phyloP scores from a whole-genome alignment of 1,140 invertebrate genomes.

The Sitobion miscanthi region DNA sequence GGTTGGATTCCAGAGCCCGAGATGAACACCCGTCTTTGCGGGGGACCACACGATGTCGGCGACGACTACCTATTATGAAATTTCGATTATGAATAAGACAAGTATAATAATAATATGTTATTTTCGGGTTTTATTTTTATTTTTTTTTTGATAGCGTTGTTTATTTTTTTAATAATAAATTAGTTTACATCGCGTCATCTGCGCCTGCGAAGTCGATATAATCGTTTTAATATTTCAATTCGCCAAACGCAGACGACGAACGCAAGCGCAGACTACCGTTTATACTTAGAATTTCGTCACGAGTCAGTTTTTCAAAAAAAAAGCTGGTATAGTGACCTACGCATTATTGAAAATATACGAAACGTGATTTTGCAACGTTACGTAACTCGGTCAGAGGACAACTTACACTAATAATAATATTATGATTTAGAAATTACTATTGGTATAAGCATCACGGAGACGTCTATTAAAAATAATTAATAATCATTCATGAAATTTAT shows the following conservation, averaged over 20 bases:
- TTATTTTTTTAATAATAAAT: not conserved
- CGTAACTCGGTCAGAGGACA: not conserved
- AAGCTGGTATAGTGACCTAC: not conserved
- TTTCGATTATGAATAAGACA: not conserved
- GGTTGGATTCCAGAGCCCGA: not conserved
- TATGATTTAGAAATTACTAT: not conserved
- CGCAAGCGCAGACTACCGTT: not conserved
- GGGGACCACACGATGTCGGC: not conserved
- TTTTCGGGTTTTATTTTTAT: not conserved
- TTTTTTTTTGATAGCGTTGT: not conserved
- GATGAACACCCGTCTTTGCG: not conserved
- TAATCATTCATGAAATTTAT: not conserved
- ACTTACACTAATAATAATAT: not conserved
- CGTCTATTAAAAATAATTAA: not conserved
- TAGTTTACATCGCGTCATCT: not conserved
- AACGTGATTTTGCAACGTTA: conserved; percentile 10
- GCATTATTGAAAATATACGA: not conserved
- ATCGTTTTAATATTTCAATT: not conserved
- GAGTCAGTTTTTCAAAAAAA: not conserved
- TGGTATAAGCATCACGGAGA: not conserved
- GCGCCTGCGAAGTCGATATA: not conserved
- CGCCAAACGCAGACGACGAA: not conserved
- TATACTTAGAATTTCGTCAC: not conserved
- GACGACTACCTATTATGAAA: not conserved
- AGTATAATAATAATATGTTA: not conserved